phyloP scores from a whole-genome alignment of 1,140 invertebrate genomes.

The Saccostrea glomerata region DNA sequence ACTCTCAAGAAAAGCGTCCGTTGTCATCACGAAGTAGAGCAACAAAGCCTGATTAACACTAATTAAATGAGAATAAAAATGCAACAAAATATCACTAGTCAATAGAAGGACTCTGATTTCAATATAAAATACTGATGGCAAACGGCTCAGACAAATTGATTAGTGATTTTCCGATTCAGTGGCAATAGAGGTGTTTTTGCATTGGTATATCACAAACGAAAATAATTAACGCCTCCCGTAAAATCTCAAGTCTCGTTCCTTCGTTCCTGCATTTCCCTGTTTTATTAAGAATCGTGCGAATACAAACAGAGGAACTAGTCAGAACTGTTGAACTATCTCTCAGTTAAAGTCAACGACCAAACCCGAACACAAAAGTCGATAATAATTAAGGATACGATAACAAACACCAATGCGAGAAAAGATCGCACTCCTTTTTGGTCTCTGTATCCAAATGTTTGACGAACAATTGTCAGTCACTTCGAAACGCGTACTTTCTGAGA shows the following conservation, averaged over 20 bases:
- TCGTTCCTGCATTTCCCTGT: not conserved
- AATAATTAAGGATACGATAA: not conserved
- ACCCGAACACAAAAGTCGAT: not conserved
- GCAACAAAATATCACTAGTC: not conserved
- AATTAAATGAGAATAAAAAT: conserved; percentile 5
- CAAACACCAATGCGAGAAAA: not conserved
- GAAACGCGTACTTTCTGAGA: not conserved
- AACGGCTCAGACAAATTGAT: conserved; percentile 3
- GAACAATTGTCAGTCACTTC: not conserved
- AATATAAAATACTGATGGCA: not conserved
- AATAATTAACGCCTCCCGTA: not conserved
- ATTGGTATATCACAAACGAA: not conserved
- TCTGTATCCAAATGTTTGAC: not conserved
- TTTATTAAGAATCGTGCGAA: not conserved
- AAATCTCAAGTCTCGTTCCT: not conserved
- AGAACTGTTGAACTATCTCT: not conserved
- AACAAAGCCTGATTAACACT: not conserved
- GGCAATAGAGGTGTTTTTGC: not conserved
- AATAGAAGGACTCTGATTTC: not conserved
- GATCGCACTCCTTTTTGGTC: not conserved
- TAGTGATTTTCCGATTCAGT: not conserved
- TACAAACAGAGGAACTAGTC: not conserved
- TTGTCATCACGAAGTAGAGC: conserved; percentile 25
- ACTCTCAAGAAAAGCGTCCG: conserved; percentile 40
- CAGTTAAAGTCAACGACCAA: not conserved